Conservation (phyloP, 2,888 invertebrate genomes). For the Invenusta paracnida region DNA sequence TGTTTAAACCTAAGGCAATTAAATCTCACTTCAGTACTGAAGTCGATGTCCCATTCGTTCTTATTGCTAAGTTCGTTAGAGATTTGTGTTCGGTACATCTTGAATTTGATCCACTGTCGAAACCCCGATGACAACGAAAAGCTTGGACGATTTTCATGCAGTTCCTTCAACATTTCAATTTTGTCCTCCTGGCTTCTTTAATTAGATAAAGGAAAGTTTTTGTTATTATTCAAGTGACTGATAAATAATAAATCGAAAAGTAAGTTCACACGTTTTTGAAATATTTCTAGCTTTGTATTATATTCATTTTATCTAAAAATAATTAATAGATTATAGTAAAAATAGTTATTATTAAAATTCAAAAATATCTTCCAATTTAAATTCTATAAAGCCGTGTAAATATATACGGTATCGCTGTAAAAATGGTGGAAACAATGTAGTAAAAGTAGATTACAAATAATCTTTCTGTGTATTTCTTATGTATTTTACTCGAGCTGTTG, state of each 20-base stretch:
- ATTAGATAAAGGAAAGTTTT: too few species aligned
- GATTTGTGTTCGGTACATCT: slow-evolving; percentile 47
- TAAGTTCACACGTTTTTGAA: too few species aligned
- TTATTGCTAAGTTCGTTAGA: slow-evolving; percentile 43
- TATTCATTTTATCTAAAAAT: neutral
- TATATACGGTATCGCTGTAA: too few species aligned
- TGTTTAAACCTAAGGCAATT: neutral
- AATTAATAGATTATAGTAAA: neutral
- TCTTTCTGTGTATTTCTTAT: too few species aligned
- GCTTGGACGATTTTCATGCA: slow-evolving; percentile 46
- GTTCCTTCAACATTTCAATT: slow-evolving; percentile 35
- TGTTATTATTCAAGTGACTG: too few species aligned
- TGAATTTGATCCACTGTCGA: slow-evolving; percentile 49
- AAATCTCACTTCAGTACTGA: neutral
- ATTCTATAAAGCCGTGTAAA: too few species aligned
- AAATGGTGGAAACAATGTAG: too few species aligned
- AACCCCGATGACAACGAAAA: slow-evolving; percentile 48
- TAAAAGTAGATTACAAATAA: too few species aligned
- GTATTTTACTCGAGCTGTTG: too few species aligned
- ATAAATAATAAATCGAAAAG: too few species aligned
- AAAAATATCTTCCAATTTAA: too few species aligned
- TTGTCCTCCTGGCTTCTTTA: neutral
- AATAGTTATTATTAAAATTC: too few species aligned
- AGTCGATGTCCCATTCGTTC: slow-evolving; percentile 32
- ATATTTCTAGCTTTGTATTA: neutral